Evolutionary conservation across 2,888 invertebrate species (phyloP), one percentile per base, ranked within the genome.

Genomic region (Leptopilina syphax): DNA sequence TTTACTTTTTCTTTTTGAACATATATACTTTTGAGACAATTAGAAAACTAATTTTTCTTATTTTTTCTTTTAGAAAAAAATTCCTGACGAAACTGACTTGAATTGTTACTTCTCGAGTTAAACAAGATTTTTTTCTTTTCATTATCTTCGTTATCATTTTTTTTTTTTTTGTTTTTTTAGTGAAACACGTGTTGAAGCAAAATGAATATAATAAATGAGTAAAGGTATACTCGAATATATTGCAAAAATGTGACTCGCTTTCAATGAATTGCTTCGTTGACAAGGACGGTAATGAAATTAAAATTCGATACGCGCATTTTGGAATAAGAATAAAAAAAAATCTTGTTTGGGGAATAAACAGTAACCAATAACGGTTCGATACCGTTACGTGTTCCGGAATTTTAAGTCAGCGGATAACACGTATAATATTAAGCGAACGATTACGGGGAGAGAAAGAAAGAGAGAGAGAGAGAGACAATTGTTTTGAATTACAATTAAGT

Each of bases 321-420:
- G 82, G 83, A 83, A 34, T 34, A 34, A 34, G 34, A 34, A 34
- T 34, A 3, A 83, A 84, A 82, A 83, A 84, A 84, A 82, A 83
- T 87, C 79, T 78, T 65, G 77, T 70, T 77, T 85, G 70, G 80
- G 80, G 83, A 85, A 84, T 83, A 78, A 81, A 85, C 66, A 76
- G 79, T 73, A 57, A 63, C 57, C 79, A 77, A 82, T 65, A 77
- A 65, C 65, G 77, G 63, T 81, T 57, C 9, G 63, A 82, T 85
- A 86, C 86, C 87, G 86, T 87, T 86, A 86, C 66, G 70, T 41
- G 86, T 50, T 85, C 86, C 79, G 84, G 73, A 73, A 57, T 73
- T 73, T 73, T 57, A 54, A 70, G 50, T 70, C 54, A 54, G 27
- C 34, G n/a, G 34, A 34, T 34, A 73, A 57, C 54, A 73, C 70